Percentiles rank a stretch among this genome's conserved stretches.
Evolutionary conservation across 37 sponge, comb jelly and placozoan species (phyloP).

Genomic region (Petrosia ficiformis): DNA sequence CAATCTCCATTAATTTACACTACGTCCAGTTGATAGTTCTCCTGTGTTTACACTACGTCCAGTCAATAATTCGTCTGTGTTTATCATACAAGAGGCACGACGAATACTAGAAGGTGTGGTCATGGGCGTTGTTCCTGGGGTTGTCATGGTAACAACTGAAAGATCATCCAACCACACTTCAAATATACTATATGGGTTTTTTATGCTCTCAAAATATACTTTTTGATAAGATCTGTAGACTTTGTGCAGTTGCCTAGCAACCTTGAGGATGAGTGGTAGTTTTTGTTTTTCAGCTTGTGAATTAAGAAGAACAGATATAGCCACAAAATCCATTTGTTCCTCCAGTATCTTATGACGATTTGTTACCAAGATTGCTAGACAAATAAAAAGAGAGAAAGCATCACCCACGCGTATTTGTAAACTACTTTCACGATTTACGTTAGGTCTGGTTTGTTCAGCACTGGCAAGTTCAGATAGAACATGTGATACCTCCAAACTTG

Average conservation of each 20-base stretch:
- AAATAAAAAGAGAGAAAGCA: constrained; percentile 63
- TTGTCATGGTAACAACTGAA: no score
- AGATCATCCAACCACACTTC: constrained; percentile 6
- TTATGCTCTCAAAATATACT: constrained; percentile 8
- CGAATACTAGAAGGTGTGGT: no score
- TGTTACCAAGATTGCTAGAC: constrained; percentile 45
- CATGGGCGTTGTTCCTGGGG: no score
- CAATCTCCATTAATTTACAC: no score
- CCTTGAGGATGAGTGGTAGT: constrained; percentile 26
- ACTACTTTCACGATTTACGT: constrained; percentile 25
- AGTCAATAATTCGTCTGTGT: no score
- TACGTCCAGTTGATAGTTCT: no score
- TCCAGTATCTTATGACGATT: constrained; percentile 35
- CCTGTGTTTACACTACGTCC: no score
- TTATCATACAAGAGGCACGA: no score
- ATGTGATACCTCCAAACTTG: not conserved
- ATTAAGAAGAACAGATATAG: constrained; percentile 54
- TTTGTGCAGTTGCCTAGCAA: constrained; percentile 29
- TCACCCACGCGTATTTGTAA: constrained; percentile 20
- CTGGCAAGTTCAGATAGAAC: constrained; percentile 30
- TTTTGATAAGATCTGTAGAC: constrained; percentile 51
- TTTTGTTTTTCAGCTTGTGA: constrained; percentile 22
- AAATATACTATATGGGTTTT: not conserved
- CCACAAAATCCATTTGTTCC: constrained; percentile 44
- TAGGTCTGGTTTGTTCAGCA: constrained; percentile 29